Base-by-base conservation (phyloP, 1,140 invertebrate genomes). In the Stegodyphus dumicola region DNA sequence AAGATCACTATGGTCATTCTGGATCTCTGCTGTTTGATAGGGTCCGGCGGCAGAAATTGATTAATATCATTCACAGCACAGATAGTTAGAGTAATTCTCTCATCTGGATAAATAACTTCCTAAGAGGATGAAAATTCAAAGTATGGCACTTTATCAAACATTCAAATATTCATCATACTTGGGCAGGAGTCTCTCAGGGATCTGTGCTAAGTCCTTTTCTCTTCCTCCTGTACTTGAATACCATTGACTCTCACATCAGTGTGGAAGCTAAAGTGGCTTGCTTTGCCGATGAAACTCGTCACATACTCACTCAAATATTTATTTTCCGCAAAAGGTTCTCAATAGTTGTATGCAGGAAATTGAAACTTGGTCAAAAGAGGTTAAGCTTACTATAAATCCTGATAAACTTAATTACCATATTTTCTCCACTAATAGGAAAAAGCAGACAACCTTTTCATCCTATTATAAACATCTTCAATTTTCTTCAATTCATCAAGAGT, bases 311-410 rank as follows among this genome's bases (percentile, higher is more conserved):
- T 74, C 71, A 53, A 48, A 54, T 54, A 15, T 74, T 33, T 5
- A 54, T 7, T 10, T 74, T 33, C 54, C 51, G 54, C 7, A 74
- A 5, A 54, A n/a, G 17, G 4, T 33, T 54, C 71, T 74, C 18
- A 74, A 74, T 48, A 56, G 11, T n/a, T 74, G 51, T 48, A 74
- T 74, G 71, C 11, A 74, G 71, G 71, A 51, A 5, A 74, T 74
- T 74, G 71, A 53, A 54, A 53, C 18, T 17, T 54, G 54, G 71
- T 3, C 71, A 53, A 74, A 53, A 74, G 7, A 74, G 52, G 5
- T 74, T 74, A 74, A 54, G 71, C 71, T 54, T 48, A 74, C 11
- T 17, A 74, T 74, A 17, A 74, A 74, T 74, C 71, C 71, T 7
- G 7, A 74, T 33, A 74, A 54, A 54, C 6, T 3, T 6, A 74